A percentile compares a stretch with the other conserved stretches of the same genome.
These are phyloP conservation scores for Macaria notata DNA, from an alignment of 2,888 invertebrate species.

Conservation along the genomic window DNA sequence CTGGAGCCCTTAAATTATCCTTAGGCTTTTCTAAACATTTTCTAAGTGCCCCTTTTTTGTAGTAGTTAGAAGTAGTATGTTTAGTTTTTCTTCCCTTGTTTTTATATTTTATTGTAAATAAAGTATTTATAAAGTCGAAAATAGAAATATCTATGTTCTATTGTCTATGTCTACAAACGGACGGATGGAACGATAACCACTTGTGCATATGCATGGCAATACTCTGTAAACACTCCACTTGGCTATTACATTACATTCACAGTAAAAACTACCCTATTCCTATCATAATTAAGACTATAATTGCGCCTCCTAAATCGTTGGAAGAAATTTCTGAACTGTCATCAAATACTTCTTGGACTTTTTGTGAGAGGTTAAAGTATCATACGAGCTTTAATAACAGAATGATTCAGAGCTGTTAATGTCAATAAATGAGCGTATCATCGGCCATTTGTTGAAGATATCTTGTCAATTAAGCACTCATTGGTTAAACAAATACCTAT, in stretches of 20 bases:
- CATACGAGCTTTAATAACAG: conserved; percentile 17
- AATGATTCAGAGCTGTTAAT: conserved; percentile 22
- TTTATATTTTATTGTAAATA: no score
- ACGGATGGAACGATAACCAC: conserved; percentile 72
- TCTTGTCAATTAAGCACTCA: no score
- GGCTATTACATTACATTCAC: conserved; percentile 35
- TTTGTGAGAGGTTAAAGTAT: conserved; percentile 18
- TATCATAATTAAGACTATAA: neutral
- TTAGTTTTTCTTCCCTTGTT: no score
- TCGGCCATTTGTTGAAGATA: no score
- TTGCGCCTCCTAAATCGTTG: neutral
- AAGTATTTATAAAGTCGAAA: no score
- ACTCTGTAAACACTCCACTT: conserved; percentile 69
- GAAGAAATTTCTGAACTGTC: conserved; percentile 19
- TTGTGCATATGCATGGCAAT: conserved; percentile 72
- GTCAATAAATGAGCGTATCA: conserved; percentile 11
- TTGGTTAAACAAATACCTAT: no score
- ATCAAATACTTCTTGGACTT: conserved; percentile 22
- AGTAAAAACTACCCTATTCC: conserved; percentile 15
- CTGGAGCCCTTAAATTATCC: no score
- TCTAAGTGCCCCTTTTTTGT: no score
- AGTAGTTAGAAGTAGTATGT: no score
- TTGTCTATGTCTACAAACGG: conserved; percentile 27
- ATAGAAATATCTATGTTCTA: no score
- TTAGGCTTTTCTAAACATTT: no score